phyloP scores from a whole-genome alignment of 2,797 vertebrate genomes.

The Peromyscus eremicus region DNA sequence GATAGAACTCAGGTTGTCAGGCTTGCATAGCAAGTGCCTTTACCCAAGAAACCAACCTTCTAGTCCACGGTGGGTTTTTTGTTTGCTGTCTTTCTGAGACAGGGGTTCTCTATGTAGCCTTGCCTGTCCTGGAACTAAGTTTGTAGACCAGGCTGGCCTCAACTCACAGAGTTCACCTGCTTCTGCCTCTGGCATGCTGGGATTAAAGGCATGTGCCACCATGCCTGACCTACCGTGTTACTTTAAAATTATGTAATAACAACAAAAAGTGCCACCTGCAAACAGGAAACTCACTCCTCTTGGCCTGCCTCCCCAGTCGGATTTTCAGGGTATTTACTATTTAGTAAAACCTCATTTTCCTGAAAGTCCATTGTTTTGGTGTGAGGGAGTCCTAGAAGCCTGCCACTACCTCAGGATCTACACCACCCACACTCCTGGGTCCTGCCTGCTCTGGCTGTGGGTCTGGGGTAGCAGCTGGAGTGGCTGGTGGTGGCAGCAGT shows the following conservation, averaged over 20 bases:
- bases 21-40: no score
- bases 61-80: no score
- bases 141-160: no score
- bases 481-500: background rate
- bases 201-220: background rate
- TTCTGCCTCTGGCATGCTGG: background rate
- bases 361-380: background rate
- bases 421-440: background rate
- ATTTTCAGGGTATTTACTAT: background rate
- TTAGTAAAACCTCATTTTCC: background rate
- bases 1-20: no score
- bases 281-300: background rate
- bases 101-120: no score
- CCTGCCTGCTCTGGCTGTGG: background rate
- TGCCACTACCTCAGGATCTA: background rate
- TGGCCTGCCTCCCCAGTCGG: background rate
- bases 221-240: rapidly evolving
- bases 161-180: background rate
- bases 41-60: no score
- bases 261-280: background rate
- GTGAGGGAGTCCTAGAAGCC: background rate
- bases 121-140: no score
- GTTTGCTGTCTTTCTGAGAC: background rate
- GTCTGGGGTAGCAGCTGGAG: background rate
- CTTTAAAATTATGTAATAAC: background rate